These are phyloP conservation scores for Pomatostomus ruficeps DNA, from an alignment of 2,113 vertebrate species.

Conservation along the genomic window DNA sequence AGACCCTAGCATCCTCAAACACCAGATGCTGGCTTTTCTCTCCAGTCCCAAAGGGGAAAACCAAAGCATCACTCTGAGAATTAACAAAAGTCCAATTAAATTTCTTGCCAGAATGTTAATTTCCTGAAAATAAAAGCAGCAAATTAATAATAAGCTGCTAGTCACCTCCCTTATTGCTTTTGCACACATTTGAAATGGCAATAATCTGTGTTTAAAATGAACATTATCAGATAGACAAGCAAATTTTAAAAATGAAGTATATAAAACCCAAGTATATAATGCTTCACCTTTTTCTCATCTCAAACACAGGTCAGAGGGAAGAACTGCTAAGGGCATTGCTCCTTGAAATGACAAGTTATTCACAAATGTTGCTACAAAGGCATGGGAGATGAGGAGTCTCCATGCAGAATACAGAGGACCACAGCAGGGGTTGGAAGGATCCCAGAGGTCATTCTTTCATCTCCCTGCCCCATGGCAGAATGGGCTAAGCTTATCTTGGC, in stretches of 20 bases:
- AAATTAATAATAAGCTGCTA: constrained; percentile 64
- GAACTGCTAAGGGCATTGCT: not conserved
- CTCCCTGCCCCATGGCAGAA: not conserved
- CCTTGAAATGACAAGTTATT: not conserved
- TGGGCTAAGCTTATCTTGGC: not conserved
- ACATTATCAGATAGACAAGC: not conserved
- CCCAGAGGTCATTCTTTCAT: not conserved
- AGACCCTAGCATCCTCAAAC: constrained; percentile 74
- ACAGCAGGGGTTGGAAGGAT: not conserved
- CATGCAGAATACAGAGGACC: not conserved
- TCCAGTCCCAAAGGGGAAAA: constrained; percentile 68
- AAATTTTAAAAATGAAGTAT: not conserved
- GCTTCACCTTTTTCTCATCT: not conserved
- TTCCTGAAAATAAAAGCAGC: constrained; percentile 67
- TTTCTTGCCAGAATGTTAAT: constrained; percentile 70
- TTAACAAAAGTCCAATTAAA: constrained; percentile 78
- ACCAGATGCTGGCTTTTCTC: constrained; percentile 75
- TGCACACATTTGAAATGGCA: not conserved
- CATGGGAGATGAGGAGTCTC: not conserved
- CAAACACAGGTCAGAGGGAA: not conserved
- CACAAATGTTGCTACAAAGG: not conserved
- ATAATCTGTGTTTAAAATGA: not conserved
- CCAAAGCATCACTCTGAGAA: constrained; percentile 68
- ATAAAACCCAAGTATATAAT: not conserved
- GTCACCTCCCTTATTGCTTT: constrained; percentile 52